phyloP scores from a whole-genome alignment of 1,140 invertebrate genomes.

The Bombus confusus region DNA sequence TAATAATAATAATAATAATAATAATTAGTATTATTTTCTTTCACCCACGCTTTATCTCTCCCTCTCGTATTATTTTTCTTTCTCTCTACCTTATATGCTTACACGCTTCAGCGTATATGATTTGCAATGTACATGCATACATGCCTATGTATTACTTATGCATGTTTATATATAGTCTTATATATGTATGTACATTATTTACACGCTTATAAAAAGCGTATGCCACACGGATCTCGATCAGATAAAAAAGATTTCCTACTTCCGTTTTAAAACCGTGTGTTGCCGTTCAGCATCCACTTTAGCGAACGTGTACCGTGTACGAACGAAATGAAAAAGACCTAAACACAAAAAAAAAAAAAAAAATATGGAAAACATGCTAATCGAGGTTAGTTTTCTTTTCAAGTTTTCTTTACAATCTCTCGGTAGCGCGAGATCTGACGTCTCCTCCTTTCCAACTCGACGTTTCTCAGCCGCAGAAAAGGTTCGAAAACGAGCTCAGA shows the following conservation, averaged over 20 bases:
- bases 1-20: background rate
- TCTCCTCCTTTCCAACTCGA: background rate
- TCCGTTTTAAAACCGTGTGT: slow-evolving; percentile 19
- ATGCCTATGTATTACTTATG: slow-evolving; percentile 2
- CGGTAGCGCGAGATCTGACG: background rate
- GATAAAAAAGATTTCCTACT: background rate
- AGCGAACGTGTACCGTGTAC: background rate
- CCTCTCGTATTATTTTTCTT: background rate
- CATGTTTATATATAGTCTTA: slow-evolving; percentile 39
- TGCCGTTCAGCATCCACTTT: background rate
- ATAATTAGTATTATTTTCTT: slow-evolving; percentile 29
- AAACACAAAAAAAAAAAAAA: background rate
- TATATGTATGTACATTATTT: slow-evolving; percentile 51
- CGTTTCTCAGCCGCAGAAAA: background rate
- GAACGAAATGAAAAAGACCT: background rate
- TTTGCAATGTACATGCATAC: background rate
- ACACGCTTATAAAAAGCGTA: slow-evolving; percentile 55
- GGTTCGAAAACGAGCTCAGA: background rate
- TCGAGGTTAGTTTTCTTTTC: background rate
- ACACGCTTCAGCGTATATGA: slow-evolving; percentile 6
- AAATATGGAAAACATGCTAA: slow-evolving; percentile 13
- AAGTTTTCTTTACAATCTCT: background rate
- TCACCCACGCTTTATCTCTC: background rate
- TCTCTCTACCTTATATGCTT: slow-evolving; percentile 30
- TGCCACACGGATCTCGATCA: background rate